These are phyloP conservation scores for Callosobruchus maculatus DNA, from an alignment of 2,888 invertebrate genomes.

Conservation along the genomic window DNA sequence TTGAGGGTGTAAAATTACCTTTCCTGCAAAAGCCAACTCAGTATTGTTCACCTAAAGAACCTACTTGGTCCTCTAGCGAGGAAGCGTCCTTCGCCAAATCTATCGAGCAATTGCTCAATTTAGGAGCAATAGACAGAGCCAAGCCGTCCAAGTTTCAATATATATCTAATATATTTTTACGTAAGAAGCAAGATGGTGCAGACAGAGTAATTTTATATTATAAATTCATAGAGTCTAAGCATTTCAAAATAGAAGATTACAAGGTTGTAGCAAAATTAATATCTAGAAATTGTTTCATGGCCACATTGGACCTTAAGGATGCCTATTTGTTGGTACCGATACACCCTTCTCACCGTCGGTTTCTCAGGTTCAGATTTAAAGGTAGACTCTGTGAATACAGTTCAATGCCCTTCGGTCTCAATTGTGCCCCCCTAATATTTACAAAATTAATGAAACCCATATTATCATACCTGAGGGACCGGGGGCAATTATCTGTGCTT, in stretches of 20 bases:
- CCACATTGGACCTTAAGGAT: constrained; percentile 1
- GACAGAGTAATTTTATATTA: too few relatives aligned
- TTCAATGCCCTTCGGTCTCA: too few relatives aligned
- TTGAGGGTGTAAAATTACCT: too few relatives aligned
- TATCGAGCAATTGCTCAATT: too few relatives aligned
- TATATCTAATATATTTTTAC: too few relatives aligned
- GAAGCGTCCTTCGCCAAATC: too few relatives aligned
- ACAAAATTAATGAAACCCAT: constrained; percentile 1
- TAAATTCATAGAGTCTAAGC: background rate
- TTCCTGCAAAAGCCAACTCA: too few relatives aligned
- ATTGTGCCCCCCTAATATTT: background rate
- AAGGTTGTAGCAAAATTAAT: background rate
- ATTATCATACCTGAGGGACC: background rate
- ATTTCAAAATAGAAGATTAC: constrained; percentile 1
- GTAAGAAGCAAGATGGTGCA: too few relatives aligned
- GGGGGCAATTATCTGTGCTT: background rate
- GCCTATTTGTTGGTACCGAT: constrained; percentile 2
- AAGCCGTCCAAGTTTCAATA: too few relatives aligned
- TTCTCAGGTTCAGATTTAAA: background rate
- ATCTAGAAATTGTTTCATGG: background rate
- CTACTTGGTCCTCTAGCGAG: too few relatives aligned
- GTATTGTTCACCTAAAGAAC: too few relatives aligned
- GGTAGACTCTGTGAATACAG: background rate
- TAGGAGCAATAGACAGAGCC: background rate
- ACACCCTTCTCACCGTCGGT: background rate